Base-by-base conservation (phyloP, 2,113 vertebrate genomes). In the Plotosus lineatus region DNA sequence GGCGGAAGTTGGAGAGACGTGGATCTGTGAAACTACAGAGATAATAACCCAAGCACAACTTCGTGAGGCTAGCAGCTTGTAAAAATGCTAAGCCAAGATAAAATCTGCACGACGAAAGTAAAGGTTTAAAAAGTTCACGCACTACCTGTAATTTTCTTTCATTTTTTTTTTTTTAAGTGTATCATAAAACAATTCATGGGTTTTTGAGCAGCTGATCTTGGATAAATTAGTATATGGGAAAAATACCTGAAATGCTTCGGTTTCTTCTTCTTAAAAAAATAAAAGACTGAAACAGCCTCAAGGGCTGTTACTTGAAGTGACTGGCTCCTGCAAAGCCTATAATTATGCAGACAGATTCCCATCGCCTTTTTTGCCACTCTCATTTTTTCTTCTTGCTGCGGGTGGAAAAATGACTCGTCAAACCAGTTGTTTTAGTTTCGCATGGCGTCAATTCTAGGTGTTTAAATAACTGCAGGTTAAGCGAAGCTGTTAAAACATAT, bases 391-490 rank as follows among this genome's bases (percentile, higher is more conserved):
- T 11, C 21, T 53, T 61, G 75, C 40, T 55, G 15, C 55, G 6
- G 56, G 36, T 48, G 55, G 61, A 78, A 53, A n/a, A 55, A 78
- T 0, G 46, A 8, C 17, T 69, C 10, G 51, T 77, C 42, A 63
- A 42, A 26, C 75, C 75, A 61, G 21, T 38, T 68, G 50, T 26
- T 58, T 58, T 28, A 42, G n/a, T 46, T 58, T 84, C 23, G 17
- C 51, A 12, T 17, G 66, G 33, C 63, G 68, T 48, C 42, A 78
- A 38, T 63, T 56, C 58, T 19, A 3, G 42, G 66, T 21, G 48
- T 50, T 74, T 44, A 78, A 74, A 46, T 78, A 31, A 81, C 58
- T 68, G 58, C 51, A 66, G 79, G 75, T 73, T 78, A 78, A 78
- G n/a, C 38, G n/a, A 21, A 28, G 53, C 51, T 75, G 51, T 78